Percentiles rank a stretch among this genome's conserved stretches.
Evolutionary conservation across 2,113 vertebrate species (phyloP).

Genomic region (Lepisosteus osseus): DNA sequence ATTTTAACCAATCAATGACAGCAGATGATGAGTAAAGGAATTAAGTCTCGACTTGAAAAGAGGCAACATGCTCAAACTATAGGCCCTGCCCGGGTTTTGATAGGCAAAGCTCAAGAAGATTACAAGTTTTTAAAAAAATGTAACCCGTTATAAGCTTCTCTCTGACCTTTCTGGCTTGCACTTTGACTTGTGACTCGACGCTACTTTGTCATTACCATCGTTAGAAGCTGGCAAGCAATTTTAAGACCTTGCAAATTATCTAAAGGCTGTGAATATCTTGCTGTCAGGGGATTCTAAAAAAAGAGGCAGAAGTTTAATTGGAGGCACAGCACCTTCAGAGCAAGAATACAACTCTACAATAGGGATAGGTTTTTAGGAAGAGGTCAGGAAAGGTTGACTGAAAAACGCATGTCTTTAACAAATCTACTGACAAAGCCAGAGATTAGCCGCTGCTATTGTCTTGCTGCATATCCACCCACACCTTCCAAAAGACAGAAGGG

Average conservation of each 20-base stretch:
- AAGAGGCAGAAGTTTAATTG: conserved; percentile 60
- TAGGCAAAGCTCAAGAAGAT: conserved; percentile 57
- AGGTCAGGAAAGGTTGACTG: conserved; percentile 57
- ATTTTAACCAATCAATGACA: conserved; percentile 39
- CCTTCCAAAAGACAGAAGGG: conserved; percentile 44
- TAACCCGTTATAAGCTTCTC: conserved; percentile 61
- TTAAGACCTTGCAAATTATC: conserved; percentile 39
- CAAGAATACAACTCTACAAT: not conserved
- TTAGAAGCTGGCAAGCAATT: conserved; percentile 43
- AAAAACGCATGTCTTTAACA: conserved; percentile 53
- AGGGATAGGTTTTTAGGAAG: conserved; percentile 53
- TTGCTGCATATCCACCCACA: conserved; percentile 58
- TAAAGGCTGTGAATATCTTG: not conserved
- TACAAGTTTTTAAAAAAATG: conserved; percentile 49
- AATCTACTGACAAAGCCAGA: conserved; percentile 58
- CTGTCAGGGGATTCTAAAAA: conserved; percentile 12
- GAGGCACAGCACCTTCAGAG: conserved; percentile 45
- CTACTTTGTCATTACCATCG: conserved; percentile 32
- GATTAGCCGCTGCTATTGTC: conserved; percentile 62
- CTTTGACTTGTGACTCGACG: conserved; percentile 56
- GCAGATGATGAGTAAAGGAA: conserved; percentile 18
- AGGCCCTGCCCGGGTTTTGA: not conserved
- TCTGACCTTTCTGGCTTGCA: conserved; percentile 55
- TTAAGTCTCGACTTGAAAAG: conserved; percentile 37
- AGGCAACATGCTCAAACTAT: conserved; percentile 44